These are phyloP conservation scores for Erythrolamprus reginae DNA, from an alignment of 2,113 vertebrate species.

Conservation along the genomic window DNA sequence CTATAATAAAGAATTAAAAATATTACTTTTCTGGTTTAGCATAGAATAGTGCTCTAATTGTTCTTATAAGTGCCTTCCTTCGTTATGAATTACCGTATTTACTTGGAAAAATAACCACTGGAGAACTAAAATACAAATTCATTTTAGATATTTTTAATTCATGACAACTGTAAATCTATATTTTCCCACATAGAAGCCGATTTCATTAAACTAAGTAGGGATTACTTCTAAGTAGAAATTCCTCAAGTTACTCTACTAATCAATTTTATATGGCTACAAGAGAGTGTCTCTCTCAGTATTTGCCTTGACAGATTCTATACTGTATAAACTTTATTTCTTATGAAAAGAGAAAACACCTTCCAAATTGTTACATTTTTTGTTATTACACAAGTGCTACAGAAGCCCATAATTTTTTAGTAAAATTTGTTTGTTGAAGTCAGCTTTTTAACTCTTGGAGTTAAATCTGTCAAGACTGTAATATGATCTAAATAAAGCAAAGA, in stretches of 20 bases:
- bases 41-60: not conserved
- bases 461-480: not conserved
- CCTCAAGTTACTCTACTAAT: not conserved
- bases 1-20: not conserved
- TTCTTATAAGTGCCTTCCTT: not conserved
- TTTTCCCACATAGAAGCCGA: not conserved
- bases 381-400: not conserved
- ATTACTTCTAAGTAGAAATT: not conserved
- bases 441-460: not conserved
- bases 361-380: not conserved
- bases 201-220: not conserved
- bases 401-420: not conserved
- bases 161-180: not conserved
- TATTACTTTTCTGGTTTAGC: not conserved
- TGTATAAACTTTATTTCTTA: not conserved
- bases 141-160: not conserved
- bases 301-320: not conserved
- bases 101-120: not conserved
- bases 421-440: too few relatives aligned
- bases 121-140: not conserved
- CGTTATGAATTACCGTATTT: not conserved
- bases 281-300: not conserved
- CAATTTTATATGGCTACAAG: not conserved
- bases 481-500: not conserved
- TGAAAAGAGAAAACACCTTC: not conserved